These are phyloP conservation scores for Drosophila fungiperda DNA, from an alignment of 2,888 invertebrate species.

Conservation along the genomic window DNA sequence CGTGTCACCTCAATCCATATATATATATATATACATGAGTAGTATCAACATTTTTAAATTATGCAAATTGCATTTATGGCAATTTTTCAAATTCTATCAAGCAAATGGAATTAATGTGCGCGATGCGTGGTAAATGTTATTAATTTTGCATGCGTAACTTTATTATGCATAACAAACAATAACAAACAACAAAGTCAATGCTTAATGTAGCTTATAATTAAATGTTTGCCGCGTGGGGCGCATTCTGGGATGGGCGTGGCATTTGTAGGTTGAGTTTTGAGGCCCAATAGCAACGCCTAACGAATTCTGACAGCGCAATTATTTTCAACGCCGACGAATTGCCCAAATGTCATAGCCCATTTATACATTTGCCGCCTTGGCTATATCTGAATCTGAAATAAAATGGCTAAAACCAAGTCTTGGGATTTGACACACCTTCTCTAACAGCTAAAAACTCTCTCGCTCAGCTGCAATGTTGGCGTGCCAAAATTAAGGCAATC, in stretches of 20 bases:
- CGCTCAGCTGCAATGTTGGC: conserved; percentile 33
- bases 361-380: conserved; percentile 16
- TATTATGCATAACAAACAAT: conserved; percentile 70
- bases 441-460: conserved; percentile 10
- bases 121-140: conserved; percentile 72
- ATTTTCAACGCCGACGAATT: conserved; percentile 63
- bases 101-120: conserved; percentile 66
- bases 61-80: conserved; percentile 71
- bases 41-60: conserved; percentile 42
- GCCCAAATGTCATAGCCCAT: conserved; percentile 52
- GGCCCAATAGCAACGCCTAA: conserved; percentile 54
- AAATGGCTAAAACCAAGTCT: conserved; percentile 5
- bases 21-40: conserved; percentile 13
- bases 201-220: conserved; percentile 79
- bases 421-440: conserved; percentile 41
- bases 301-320: conserved; percentile 73
- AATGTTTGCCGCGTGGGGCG: conserved; percentile 47
- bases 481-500: conserved; percentile 50
- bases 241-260: neutral
- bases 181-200: conserved; percentile 51
- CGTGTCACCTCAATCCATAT: conserved; percentile 20
- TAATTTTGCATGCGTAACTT: conserved; percentile 78
- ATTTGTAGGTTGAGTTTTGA: neutral
- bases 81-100: conserved; percentile 67
- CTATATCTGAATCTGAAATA: conserved; percentile 14